Evolutionary conservation across 1,140 invertebrate genomes (phyloP), one percentile per base, ranked within the genome.

Genomic region (Euschistus heros): DNA sequence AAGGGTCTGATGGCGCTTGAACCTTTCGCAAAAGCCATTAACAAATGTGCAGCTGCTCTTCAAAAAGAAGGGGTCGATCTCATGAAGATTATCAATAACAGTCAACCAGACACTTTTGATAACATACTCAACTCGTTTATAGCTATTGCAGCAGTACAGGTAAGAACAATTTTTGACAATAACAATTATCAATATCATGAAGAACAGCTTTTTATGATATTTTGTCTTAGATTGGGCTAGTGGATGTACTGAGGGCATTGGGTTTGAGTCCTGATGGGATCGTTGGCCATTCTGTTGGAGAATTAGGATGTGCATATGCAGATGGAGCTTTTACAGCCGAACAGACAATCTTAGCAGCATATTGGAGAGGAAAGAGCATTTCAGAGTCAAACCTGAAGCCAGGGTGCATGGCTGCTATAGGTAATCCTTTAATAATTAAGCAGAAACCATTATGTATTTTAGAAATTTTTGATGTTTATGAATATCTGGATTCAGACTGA

Each of bases 281-380:
- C 70, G 78, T 98, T 47, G 96, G 96, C 1, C 95, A 98, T 75
- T 98, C 94, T 0, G 93, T 94, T 15, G 93, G 93, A 26, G 93
- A 97, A 79, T 77, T 96, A 61, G 92, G 92, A 5, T 98, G 95
- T 77, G 95, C 92, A 10, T 99, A 98, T 78, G 94, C 94, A 42
- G 96, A 98, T 79, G 94, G 92, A 8, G 88, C 88, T 24, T 86
- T 98, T 68, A 96, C 92, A 8, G 84, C 85, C 0, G 93, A 97
- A 74, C 93, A 99, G 76, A 89, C 92, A 0, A 84, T 98, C 33
- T 75, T 96, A 62, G 86, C 92, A 60, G 94, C 94, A 27, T 98
- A 92, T 75, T 93, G 88, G 83, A 80, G 95, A 79, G 95, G 94
- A 20, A 84, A 83, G 69, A 89, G 87, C 72, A 91, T 98, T 69